phyloP scores from a whole-genome alignment of 2,797 vertebrate genomes.

The Sebastes baramenuke region DNA sequence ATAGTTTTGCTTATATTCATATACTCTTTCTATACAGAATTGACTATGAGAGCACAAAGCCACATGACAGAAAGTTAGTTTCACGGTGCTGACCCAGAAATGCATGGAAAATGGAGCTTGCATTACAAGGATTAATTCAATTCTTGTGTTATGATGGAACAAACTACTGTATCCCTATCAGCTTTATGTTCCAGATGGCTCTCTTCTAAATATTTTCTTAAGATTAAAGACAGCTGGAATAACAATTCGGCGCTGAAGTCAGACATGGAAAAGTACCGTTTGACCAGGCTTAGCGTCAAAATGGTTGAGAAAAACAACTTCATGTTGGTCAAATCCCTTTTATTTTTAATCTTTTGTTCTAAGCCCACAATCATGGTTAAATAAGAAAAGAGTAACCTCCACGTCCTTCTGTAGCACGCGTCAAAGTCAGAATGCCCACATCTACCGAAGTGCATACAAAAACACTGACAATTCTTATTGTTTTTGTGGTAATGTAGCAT shows the following conservation, averaged over 20 bases:
- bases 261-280: background rate
- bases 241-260: background rate
- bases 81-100: background rate
- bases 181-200: slow-evolving; percentile 4
- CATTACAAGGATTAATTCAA: background rate
- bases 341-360: background rate
- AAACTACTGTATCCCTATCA: background rate
- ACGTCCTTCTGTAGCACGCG: background rate
- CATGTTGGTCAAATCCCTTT: background rate
- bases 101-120: background rate
- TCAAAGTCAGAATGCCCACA: background rate
- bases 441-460: background rate
- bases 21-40: background rate
- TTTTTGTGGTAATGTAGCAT: background rate
- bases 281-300: background rate
- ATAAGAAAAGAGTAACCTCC: background rate
- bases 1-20: background rate
- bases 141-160: background rate
- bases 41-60: background rate
- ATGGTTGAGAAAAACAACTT: background rate
- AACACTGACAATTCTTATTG: background rate
- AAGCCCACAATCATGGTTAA: background rate
- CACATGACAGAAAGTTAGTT: background rate
- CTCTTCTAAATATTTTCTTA: background rate
- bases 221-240: slow-evolving; percentile 9